These are phyloP conservation scores for Micrastur ruficollis DNA, from an alignment of 2,797 vertebrate species.

Conservation along the genomic window DNA sequence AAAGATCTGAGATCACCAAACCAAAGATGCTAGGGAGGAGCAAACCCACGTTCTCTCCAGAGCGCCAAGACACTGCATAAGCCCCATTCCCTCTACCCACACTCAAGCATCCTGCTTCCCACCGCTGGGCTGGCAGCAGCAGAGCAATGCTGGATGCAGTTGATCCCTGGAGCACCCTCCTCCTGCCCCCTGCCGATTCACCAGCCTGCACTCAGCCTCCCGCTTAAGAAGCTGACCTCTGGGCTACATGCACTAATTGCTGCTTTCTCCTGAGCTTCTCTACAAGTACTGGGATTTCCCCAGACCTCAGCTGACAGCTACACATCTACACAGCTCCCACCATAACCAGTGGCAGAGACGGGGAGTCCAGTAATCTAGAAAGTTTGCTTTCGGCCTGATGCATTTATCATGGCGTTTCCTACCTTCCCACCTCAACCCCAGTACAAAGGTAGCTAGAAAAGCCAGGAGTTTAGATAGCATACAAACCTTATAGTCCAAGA, in stretches of 20 bases:
- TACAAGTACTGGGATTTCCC: not conserved
- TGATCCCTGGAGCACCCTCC: not conserved
- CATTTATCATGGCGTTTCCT: not conserved
- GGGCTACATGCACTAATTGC: not conserved
- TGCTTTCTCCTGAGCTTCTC: not conserved
- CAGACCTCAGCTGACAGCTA: not conserved
- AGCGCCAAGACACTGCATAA: not conserved
- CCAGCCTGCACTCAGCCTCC: not conserved
- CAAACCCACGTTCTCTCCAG: not conserved
- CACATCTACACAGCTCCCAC: not conserved
- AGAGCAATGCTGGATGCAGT: not conserved
- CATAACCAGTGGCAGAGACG: not conserved
- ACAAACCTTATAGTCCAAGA: not conserved
- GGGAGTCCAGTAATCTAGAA: not conserved
- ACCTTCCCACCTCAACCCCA: not conserved
- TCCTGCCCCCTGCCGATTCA: not conserved
- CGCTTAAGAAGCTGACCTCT: not conserved
- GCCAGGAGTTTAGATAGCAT: not conserved
- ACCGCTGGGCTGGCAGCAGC: fast-evolving
- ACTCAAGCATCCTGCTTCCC: not conserved
- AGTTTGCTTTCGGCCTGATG: not conserved
- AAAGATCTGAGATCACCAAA: not conserved
- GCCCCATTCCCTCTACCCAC: not conserved
- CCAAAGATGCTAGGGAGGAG: not conserved
- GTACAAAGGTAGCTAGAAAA: not conserved